Conservation (phyloP, 35 echinoderm and acorn worm genomes). For the Ophiothrix spiculata region DNA sequence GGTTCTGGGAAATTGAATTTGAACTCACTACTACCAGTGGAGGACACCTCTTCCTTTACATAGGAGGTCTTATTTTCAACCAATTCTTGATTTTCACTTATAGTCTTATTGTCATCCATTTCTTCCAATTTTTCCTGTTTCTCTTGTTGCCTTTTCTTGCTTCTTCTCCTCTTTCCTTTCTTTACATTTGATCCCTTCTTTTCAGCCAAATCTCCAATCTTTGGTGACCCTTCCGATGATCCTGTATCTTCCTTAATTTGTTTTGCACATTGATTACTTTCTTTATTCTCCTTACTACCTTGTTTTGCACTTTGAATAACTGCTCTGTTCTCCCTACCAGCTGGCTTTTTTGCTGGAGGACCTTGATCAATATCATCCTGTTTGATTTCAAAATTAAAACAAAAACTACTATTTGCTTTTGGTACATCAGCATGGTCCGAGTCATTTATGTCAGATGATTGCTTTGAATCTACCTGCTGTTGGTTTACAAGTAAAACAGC, state of each 20-base stretch:
- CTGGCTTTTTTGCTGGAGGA: neutral
- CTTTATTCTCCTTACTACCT: neutral
- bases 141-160: neutral
- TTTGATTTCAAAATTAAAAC: slow-evolving; percentile 3
- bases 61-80: neutral
- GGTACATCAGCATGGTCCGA: neutral
- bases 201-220: neutral
- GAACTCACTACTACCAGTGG: neutral
- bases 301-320: neutral
- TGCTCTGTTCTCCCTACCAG: neutral
- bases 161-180: neutral
- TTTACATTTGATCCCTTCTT: neutral
- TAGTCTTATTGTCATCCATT: neutral
- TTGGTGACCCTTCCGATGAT: neutral
- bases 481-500: neutral
- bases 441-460: neutral
- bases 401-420: neutral
- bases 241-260: neutral
- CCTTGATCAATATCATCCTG: neutral
- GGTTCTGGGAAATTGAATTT: neutral
- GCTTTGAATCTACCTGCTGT: neutral
- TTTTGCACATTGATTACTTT: neutral
- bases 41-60: neutral
- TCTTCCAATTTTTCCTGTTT: neutral
- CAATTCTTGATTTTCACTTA: neutral